These are phyloP conservation scores for Anthophora plumipes DNA, from an alignment of 2,888 invertebrate species.

Conservation along the genomic window DNA sequence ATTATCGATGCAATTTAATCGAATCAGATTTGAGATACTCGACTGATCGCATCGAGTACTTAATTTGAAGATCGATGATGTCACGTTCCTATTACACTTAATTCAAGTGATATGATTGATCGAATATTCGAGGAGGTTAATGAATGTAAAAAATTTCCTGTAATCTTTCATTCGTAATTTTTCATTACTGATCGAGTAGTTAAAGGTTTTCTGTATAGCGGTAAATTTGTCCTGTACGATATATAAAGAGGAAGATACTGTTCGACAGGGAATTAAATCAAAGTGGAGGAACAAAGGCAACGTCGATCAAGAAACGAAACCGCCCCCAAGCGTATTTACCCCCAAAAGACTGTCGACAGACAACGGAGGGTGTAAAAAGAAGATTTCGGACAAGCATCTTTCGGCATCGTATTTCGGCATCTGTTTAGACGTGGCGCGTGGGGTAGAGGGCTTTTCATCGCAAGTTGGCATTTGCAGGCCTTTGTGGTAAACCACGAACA, in stretches of 20 bases:
- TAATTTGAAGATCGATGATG: constrained; percentile 79
- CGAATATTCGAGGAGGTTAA: neutral
- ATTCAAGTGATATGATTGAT: neutral
- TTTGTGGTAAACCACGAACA: constrained; percentile 83
- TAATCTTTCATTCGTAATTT: neutral
- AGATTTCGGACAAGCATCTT: constrained; percentile 73
- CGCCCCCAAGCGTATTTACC: constrained; percentile 49
- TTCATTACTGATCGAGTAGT: neutral
- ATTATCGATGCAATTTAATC: too few species aligned
- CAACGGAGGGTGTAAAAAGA: constrained; percentile 60
- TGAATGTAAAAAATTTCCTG: neutral
- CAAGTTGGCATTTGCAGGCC: constrained; percentile 82
- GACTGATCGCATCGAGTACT: constrained; percentile 62
- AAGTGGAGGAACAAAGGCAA: constrained; percentile 25
- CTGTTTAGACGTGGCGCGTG: constrained; percentile 76
- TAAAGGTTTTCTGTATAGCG: neutral
- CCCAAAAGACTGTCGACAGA: constrained; percentile 59
- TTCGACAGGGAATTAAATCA: constrained; percentile 7
- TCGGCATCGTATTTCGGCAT: constrained; percentile 82
- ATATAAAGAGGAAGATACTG: too few species aligned
- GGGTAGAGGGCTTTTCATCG: constrained; percentile 79
- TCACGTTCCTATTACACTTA: constrained; percentile 2
- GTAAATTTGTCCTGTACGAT: neutral
- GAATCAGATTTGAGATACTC: constrained; percentile 63
- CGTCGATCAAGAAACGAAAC: constrained; percentile 39